Percentiles rank a stretch among this genome's conserved stretches.
Evolutionary conservation across 2,113 vertebrate genomes (phyloP).

Genomic region (Candoia aspera): DNA sequence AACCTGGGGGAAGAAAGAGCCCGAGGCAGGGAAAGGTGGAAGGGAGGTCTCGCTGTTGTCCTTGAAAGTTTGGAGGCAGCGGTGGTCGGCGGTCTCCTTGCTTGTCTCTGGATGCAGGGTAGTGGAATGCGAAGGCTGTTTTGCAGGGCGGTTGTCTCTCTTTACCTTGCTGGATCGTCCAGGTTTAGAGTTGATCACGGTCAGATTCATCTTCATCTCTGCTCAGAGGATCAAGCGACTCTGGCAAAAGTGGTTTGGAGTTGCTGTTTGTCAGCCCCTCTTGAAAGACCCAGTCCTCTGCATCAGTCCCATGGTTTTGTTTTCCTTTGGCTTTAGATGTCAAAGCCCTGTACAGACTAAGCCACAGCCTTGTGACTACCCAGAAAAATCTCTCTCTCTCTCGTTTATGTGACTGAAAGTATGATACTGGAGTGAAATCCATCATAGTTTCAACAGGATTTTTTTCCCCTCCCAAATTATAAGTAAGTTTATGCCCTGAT

Average conservation of each 20-base stretch:
- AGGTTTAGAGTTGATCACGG: neutral
- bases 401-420: neutral
- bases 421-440: neutral
- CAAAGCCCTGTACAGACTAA: neutral
- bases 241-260: neutral
- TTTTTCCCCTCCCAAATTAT: neutral
- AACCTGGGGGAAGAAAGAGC: neutral
- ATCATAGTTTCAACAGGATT: neutral
- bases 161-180: neutral
- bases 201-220: neutral
- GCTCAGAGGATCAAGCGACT: neutral
- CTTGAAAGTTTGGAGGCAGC: slow-evolving; percentile 20
- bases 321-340: neutral
- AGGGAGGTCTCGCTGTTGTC: neutral
- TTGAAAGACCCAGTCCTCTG: neutral
- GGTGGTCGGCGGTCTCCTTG: neutral
- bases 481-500: neutral
- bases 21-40: neutral
- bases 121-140: neutral
- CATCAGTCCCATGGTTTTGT: neutral
- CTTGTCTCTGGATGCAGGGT: too few species aligned
- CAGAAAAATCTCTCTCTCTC: neutral
- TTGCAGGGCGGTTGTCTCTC: too few species aligned
- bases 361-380: neutral
- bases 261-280: neutral